Base-by-base conservation (phyloP, 1,140 invertebrate species). In the Bombus waltoni region DNA sequence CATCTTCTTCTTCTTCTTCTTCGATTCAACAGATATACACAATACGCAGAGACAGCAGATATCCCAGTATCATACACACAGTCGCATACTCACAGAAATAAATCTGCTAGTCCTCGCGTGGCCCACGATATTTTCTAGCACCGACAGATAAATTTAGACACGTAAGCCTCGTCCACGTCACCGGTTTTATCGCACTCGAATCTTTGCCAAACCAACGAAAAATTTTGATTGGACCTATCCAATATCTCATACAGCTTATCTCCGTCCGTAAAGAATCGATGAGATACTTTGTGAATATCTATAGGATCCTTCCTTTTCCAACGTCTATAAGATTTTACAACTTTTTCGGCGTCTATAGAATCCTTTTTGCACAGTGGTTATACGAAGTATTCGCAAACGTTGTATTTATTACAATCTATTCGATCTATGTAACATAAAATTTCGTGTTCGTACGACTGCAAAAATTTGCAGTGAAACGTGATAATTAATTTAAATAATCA, bases 61-160 rank as follows among this genome's bases (percentile, higher is more conserved):
- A n/a, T 79, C 40, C 57, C 59, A 72, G 40, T 70, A 59, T 35
- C 40, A 65, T 59, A 83, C 66, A 86, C 35, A 88, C 73, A 88
- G 53, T 59, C 76, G 65, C 65, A 87, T 53, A 80, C 68, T 87
- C 81, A 83, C 70, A 76, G 53, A 88, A 81, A 87, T 87, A 86
- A 88, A 82, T 83, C 76, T 84, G 81, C 62, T 87, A 88, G 78
- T 79, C 76, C 84, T 78, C 57, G 74, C 73, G 65, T 83, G 75
- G 71, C 44, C 35, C 25, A 59, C 53, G 35, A 83, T 89, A 74
- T 89, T 85, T 82, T 88, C 87, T 89, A 68, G 65, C 79, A 57
- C 84, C 76, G 88, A 87, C 88, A 81, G 85, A 82, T 89, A 89
- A 89, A 89, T 89, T 87, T 89, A 83, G 57, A 74, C 65, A 68